Evolutionary conservation across 2,888 invertebrate species (phyloP), one percentile per base, ranked within the genome.

Genomic region (Apotomis capreana): DNA sequence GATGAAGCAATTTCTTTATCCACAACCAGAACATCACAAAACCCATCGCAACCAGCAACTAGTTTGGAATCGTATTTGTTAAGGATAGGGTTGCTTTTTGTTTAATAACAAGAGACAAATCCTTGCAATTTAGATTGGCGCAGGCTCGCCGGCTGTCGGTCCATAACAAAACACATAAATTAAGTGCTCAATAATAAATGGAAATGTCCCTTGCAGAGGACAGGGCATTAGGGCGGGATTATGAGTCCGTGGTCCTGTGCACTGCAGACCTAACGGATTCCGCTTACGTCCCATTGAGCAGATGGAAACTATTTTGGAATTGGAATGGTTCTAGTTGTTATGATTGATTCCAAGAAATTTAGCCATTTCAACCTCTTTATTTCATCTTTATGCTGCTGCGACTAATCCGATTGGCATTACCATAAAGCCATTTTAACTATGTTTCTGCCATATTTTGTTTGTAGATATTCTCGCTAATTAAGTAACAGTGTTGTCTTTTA

Each of bases 161-260:
- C 93, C 92, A 93, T 92, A 91, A 92, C 92, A 92, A 93, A 92
- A 93, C 93, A 93, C 93, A 94, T 94, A 94, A 94, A 94, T 94
- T 94, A 93, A 93, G 93, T 92, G 92, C 93, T 92, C 93, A 93
- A 93, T 94, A 94, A 94, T 94, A 94, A 94, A 94, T 94, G 93
- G 93, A 92, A 92, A 91, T 94, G 94, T 94, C 94, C 92, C 87
- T 89, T 88, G 91, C 94, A 94, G 93, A 91, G 92, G 92, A 91
- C 92, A 90, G 91, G 89, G 92, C 91, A 91, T 92, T 93, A 92
- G 89, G 91, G 90, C 89, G 89, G 92, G 92, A 92, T 92, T 93
- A 93, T 91, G 91, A 91, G 88, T 87, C 87, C 84, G 85, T 82
- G 85, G 86, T 85, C 88, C 83, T 26, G 65, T 84, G 84, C 84